Evolutionary conservation across 2,797 vertebrate species (phyloP).

Genomic region (Centroberyx gerrardi): DNA sequence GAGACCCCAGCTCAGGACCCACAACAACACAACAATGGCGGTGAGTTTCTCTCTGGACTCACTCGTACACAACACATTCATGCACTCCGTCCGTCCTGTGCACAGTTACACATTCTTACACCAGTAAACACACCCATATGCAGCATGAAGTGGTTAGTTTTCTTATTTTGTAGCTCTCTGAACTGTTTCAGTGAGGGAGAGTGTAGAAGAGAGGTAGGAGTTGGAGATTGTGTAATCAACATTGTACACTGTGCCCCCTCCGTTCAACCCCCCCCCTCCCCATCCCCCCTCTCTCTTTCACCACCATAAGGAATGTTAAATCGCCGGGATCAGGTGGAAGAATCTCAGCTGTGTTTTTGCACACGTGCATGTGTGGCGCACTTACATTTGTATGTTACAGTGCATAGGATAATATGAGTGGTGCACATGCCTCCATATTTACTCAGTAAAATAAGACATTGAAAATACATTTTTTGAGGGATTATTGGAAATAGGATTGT

Average conservation of each 20-base stretch:
- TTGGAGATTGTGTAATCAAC: slow-evolving; percentile 57
- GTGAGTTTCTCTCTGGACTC: slow-evolving; percentile 80
- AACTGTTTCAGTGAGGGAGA: slow-evolving; percentile 16
- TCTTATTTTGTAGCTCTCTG: slow-evolving; percentile 10
- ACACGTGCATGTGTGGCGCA: slow-evolving; percentile 37
- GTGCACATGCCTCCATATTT: slow-evolving; percentile 8
- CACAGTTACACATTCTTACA: slow-evolving; percentile 20
- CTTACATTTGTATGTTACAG: slow-evolving; percentile 23
- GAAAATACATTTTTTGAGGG: background rate
- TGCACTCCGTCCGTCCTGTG: slow-evolving; percentile 5
- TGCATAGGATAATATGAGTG: slow-evolving; percentile 5
- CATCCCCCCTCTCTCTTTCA: slow-evolving; percentile 52
- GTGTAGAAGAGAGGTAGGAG: slow-evolving; percentile 13
- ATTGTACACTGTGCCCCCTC: slow-evolving; percentile 25
- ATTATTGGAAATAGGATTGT: slow-evolving; percentile 17
- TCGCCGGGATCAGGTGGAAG: slow-evolving; percentile 69
- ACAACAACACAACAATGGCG: slow-evolving; percentile 67
- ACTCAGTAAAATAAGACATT: slow-evolving; percentile 6
- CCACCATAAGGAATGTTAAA: slow-evolving; percentile 77
- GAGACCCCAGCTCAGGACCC: slow-evolving; percentile 79
- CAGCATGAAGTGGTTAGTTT: slow-evolving; percentile 12
- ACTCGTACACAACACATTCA: slow-evolving; percentile 17
- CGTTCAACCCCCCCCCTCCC: slow-evolving; percentile 1
- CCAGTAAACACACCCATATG: background rate
- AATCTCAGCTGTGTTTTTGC: slow-evolving; percentile 71